Evolutionary conservation across 1,140 invertebrate genomes (phyloP), one percentile per base, ranked within the genome.

Genomic region (Aphis gossypii): DNA sequence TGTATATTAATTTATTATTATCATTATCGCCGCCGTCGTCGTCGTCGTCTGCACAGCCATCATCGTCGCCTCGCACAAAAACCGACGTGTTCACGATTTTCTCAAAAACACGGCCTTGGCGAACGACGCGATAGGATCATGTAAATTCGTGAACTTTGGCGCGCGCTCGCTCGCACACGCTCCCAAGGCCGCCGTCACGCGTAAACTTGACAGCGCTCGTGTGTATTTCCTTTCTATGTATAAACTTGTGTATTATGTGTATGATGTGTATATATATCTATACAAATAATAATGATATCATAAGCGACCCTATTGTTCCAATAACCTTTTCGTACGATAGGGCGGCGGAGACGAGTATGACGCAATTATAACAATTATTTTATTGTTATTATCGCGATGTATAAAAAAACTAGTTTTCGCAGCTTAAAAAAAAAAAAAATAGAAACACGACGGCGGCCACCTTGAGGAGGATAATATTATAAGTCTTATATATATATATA

Each of bases 61-160:
- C 83, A 84, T 25, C 48, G 21, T 44, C 25, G 44, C 83, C 41
- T 30, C 41, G 44, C 44, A 46, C 30, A 5, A 68, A n/a, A 76
- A 76, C 60, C 30, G 30, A n/a, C 84, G 48, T 51, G 48, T 51
- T 51, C 48, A 46, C 25, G 44, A 86, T 86, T 86, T 86, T 86
- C 84, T 86, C 84, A 30, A 86, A 86, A 86, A 86, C 86, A 6
- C 46, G 46, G 35, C 86, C 86, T 88, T 88, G 86, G 18, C 46
- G 84, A 44, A 14, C 38, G 84, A 83, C 35, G 18, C 84, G 86
- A 88, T 88, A 88, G 46, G 46, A 88, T 88, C 86, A 51, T 88
- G 86, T 88, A 88, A 88, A 88, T 88, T 51, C 86, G 86, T 88
- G 46, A 88, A 88, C 86, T 88, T 88, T 88, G 86, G 86, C 86